Conservation (phyloP, 1,140 invertebrate species). For the Microplitis mediator region DNA sequence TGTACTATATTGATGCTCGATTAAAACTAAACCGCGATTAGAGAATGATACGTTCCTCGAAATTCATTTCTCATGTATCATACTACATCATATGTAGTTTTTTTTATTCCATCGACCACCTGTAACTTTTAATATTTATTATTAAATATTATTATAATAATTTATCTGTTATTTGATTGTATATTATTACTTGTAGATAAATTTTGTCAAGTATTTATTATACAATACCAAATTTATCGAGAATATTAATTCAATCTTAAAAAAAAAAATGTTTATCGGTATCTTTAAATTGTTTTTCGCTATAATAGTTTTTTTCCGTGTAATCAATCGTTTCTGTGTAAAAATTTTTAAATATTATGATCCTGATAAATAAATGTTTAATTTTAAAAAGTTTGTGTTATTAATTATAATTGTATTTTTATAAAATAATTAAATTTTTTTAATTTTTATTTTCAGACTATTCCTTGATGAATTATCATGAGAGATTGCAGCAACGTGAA, state of each 20-base stretch:
- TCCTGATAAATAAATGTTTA: no score
- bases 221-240: not conserved
- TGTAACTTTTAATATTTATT: not conserved
- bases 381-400: not conserved
- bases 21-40: constrained; percentile 12
- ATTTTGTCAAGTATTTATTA: not conserved
- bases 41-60: constrained; percentile 6
- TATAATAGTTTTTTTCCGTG: no score
- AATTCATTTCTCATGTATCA: constrained; percentile 23
- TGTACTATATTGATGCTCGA: not conserved
- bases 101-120: not conserved
- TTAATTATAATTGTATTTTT: not conserved
- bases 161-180: not conserved
- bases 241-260: not conserved
- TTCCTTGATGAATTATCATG: not conserved
- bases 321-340: no score
- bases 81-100: not conserved
- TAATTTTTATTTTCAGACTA: constrained; percentile 1
- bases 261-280: no score
- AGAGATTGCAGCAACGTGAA: not conserved
- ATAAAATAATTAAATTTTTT: not conserved
- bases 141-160: not conserved
- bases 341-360: no score
- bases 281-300: no score
- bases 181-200: no score